Evolutionary conservation across 2,797 vertebrate genomes (phyloP).

Genomic region (Helicolenus hilgendorfi): DNA sequence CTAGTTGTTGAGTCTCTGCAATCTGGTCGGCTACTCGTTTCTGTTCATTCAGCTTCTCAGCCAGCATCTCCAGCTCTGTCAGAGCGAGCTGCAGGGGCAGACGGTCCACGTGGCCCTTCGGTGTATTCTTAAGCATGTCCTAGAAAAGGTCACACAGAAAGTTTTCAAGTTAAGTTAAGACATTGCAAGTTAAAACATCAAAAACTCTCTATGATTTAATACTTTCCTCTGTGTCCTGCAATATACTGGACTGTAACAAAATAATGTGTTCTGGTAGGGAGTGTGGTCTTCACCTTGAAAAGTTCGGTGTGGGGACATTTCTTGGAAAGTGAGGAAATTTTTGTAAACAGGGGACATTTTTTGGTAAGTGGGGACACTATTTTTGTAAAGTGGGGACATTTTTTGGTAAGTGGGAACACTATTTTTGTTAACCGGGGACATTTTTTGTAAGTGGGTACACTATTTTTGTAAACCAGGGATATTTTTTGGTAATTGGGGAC

Average conservation of each 20-base stretch:
- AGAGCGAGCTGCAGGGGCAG: slow-evolving; percentile 96
- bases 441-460: no score
- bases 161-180: slow-evolving; percentile 1
- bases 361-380: neutral
- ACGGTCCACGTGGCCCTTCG: slow-evolving; percentile 94
- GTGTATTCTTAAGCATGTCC: slow-evolving; percentile 99
- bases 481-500: no score
- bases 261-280: neutral
- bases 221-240: neutral
- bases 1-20: slow-evolving; percentile 95
- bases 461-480: no score
- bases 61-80: slow-evolving; percentile 96
- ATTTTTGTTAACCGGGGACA: no score
- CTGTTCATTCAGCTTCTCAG: slow-evolving; percentile 97
- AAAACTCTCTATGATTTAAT: neutral
- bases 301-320: neutral
- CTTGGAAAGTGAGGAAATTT: no score
- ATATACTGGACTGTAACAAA: neutral
- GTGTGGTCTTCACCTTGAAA: neutral
- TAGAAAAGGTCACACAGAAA: slow-evolving; percentile 66
- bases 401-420: no score
- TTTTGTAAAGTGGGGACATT: neutral
- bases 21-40: slow-evolving; percentile 96
- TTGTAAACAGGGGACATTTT: no score
- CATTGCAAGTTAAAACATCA: neutral